Percentiles rank a stretch among this genome's conserved stretches.
phyloP scores from a whole-genome alignment of 2,888 invertebrate species.

The Tinea trinotella region DNA sequence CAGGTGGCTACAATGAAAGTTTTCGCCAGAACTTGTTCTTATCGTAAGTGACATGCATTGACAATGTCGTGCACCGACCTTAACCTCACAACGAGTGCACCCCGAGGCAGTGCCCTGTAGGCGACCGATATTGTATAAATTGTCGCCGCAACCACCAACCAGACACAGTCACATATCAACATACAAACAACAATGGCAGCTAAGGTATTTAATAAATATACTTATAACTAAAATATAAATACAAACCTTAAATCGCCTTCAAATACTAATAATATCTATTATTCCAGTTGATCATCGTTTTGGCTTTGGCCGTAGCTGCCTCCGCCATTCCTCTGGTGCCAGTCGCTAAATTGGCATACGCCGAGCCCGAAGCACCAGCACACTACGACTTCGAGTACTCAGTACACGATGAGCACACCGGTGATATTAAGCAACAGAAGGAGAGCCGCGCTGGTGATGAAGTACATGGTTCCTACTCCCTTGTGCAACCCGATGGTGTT shows the following conservation, averaged over 20 bases:
- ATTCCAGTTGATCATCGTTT: background rate
- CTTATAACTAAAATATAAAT: background rate
- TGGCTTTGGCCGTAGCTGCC: slow-evolving; percentile 27
- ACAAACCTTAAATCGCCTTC: background rate
- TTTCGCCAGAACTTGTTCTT: slow-evolving; percentile 2
- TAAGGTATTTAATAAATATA: slow-evolving; percentile 1
- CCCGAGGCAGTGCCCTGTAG: slow-evolving; percentile 8
- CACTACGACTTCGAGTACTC: slow-evolving; percentile 60
- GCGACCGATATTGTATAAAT: slow-evolving; percentile 11
- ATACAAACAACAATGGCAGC: slow-evolving; percentile 15
- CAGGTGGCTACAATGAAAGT: background rate
- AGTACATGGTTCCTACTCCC: slow-evolving; percentile 60
- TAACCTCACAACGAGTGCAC: slow-evolving; percentile 1
- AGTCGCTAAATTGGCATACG: slow-evolving; percentile 41
- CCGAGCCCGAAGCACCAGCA: slow-evolving; percentile 47
- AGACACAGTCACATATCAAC: background rate
- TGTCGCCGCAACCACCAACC: background rate
- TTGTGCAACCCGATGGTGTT: slow-evolving; percentile 62
- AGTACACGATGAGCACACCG: slow-evolving; percentile 54
- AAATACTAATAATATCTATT: background rate
- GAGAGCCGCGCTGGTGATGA: slow-evolving; percentile 54
- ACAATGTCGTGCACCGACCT: background rate
- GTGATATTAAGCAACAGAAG: slow-evolving; percentile 61
- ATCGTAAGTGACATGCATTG: background rate
- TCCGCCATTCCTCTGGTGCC: slow-evolving; percentile 38